Percentiles rank a stretch among this genome's conserved stretches.
These are phyloP conservation scores for Pantala flavescens DNA, from an alignment of 1,140 invertebrate species.

Conservation along the genomic window DNA sequence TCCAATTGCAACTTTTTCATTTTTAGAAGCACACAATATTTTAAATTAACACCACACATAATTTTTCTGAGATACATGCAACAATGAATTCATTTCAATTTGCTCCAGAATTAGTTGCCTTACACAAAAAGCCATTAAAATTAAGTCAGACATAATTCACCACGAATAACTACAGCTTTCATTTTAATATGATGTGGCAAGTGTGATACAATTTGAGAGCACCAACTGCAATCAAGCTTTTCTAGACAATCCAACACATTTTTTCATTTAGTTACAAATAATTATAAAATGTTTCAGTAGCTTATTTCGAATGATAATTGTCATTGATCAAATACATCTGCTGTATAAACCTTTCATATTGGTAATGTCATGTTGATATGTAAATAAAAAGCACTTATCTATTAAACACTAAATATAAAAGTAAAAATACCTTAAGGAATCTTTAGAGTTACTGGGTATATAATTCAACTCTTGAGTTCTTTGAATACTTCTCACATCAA, in stretches of 20 bases:
- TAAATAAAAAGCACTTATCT: neutral
- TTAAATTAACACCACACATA: neutral
- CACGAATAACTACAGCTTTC: neutral
- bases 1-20: neutral
- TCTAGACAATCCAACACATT: neutral
- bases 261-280: neutral
- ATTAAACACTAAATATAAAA: neutral
- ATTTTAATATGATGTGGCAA: neutral
- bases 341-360: neutral
- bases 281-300: neutral
- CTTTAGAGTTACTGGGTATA: too few relatives aligned
- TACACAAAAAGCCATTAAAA: neutral
- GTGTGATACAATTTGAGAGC: neutral
- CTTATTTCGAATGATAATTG: neutral
- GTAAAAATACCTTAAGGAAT: neutral
- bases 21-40: neutral
- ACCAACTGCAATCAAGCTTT: conserved; percentile 1
- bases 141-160: neutral
- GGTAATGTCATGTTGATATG: neutral
- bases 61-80: neutral
- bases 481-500: too few relatives aligned
- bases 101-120: conserved; percentile 9
- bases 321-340: neutral
- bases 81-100: neutral
- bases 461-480: too few relatives aligned